Evolutionary conservation across 2,113 vertebrate species (phyloP), one percentile per base, ranked within the genome.

Genomic region (Gymnorhina tibicen): DNA sequence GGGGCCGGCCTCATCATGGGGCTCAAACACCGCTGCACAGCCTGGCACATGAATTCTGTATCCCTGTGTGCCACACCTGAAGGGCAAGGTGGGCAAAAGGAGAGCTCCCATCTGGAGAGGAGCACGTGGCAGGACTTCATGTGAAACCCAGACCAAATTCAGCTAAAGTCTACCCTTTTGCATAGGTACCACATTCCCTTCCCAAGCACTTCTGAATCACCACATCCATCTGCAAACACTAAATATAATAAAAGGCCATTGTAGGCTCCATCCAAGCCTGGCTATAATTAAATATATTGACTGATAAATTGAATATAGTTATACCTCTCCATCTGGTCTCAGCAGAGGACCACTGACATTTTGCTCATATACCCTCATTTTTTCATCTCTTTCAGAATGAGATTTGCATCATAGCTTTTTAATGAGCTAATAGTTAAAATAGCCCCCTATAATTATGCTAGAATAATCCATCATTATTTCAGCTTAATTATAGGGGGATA

Each of bases 391-490:
- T 94, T 95, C 87, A 97, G 92, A 94, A 70, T 4, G 12, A 87
- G 85, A 97, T 97, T 95, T 97, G 94, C 97, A 97, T 97, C 97
- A 96, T 89, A 97, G 97, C 87, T 94, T 97, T 97, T 95, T 97
- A 96, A 97, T 97, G 96, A 97, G 85, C 97, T 97, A 97, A 97
- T 97, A 97, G 96, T 97, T 96, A 97, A 97, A 97, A 97, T 97
- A 97, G 85, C 13, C 96, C 90, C 84, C 96, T 97, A 95, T 97
- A 97, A 97, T 97, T 97, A 97, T 2, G 28, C 95, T 96, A 91
- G 94, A 97, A 97, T 97, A 97, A 97, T 97, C 84, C 95, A 82
- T 91, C 89, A 97, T 97, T 97, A 97, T 97, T 97, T 95, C 89
- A 82, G 86, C 52, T 82, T 97, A 97, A 97, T 97, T 97, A 97